Conservation (phyloP, 2,797 vertebrate species). For the Macrochelys suwanniensis region DNA sequence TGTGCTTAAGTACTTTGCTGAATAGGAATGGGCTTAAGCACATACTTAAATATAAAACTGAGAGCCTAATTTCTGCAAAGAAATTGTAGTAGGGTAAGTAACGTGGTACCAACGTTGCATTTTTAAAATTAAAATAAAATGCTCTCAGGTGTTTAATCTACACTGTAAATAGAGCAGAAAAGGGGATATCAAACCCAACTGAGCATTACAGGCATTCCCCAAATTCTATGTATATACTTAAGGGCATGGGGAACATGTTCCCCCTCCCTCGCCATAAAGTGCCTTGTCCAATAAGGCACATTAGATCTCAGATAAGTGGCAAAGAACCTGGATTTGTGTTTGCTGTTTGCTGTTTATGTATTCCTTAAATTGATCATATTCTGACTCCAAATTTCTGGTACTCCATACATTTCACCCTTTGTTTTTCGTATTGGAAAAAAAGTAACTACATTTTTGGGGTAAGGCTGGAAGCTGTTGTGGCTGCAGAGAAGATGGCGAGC, state of each 20-base stretch:
- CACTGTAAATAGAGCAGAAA: not conserved
- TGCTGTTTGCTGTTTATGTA: not conserved
- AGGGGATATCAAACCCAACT: not conserved
- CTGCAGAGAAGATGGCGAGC: not conserved
- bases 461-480: not conserved
- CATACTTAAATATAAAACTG: not conserved
- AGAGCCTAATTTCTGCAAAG: not conserved
- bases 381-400: not conserved
- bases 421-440: not conserved
- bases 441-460: not conserved
- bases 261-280: too few relatives aligned
- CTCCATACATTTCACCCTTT: not conserved
- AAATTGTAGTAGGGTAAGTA: not conserved
- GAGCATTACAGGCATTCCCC: not conserved
- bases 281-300: not conserved
- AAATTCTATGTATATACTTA: too few relatives aligned
- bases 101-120: not conserved
- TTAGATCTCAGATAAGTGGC: not conserved
- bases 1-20: not conserved
- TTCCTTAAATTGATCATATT: not conserved
- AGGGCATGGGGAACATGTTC: not conserved
- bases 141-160: not conserved
- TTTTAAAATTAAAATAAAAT: too few relatives aligned
- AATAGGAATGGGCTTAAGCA: not conserved
- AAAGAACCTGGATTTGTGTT: not conserved